Percentiles rank a stretch among this genome's conserved stretches.
phyloP scores from a whole-genome alignment of 1,140 invertebrate genomes.

The Aricia agestis region DNA sequence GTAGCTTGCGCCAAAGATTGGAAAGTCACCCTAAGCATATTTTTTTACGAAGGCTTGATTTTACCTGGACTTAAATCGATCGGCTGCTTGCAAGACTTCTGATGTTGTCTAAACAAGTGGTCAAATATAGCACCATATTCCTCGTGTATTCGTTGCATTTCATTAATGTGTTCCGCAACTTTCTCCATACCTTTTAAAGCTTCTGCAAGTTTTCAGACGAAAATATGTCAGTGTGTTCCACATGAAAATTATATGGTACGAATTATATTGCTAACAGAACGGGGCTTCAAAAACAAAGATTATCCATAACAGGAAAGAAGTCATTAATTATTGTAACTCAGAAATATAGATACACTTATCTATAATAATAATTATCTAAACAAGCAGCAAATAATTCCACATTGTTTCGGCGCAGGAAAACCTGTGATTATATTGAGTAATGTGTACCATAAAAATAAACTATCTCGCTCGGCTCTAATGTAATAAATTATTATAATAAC shows the following conservation, averaged over 20 bases:
- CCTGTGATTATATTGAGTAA: slow-evolving; percentile 16
- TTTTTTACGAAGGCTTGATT: not conserved
- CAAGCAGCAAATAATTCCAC: slow-evolving; percentile 10
- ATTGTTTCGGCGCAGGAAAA: slow-evolving; percentile 1
- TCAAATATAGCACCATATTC: slow-evolving; percentile 99
- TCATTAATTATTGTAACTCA: not conserved
- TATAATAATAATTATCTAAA: slow-evolving; percentile 6
- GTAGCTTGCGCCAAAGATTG: too few relatives aligned
- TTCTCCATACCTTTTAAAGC: slow-evolving; percentile 97
- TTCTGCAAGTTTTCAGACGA: slow-evolving; percentile 77
- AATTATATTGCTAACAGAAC: not conserved
- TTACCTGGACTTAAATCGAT: slow-evolving; percentile 94
- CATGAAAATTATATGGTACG: not conserved
- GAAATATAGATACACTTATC: not conserved
- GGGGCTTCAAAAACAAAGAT: not conserved
- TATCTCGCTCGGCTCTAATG: slow-evolving; percentile 10
- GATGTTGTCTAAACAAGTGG: slow-evolving; percentile 95
- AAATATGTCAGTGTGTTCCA: not conserved
- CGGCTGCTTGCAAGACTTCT: slow-evolving; percentile 94
- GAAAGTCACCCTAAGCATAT: too few relatives aligned
- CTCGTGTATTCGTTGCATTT: slow-evolving; percentile 99
- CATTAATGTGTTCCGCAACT: slow-evolving; percentile 99
- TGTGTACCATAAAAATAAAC: slow-evolving; percentile 23
- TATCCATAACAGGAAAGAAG: not conserved
- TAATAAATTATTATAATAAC: slow-evolving; percentile 19